phyloP scores from a whole-genome alignment of 2,888 invertebrate genomes.

The Cephus nigrinus region DNA sequence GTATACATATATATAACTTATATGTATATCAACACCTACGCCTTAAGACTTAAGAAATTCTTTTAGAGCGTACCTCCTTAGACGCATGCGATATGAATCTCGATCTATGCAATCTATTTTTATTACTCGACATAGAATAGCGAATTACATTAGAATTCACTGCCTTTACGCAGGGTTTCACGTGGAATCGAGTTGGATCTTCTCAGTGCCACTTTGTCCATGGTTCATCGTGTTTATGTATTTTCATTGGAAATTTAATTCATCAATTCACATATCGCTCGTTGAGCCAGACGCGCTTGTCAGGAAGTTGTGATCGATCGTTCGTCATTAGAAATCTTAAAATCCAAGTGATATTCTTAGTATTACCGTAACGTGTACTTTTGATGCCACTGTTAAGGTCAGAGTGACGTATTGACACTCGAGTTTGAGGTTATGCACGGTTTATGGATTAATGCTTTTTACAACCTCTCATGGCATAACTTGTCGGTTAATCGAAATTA shows the following conservation, averaged over 20 bases:
- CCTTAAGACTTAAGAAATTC: slow-evolving; percentile 28
- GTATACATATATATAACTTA: slow-evolving; percentile 1
- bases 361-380: not conserved
- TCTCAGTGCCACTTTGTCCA: not conserved
- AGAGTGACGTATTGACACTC: too few species aligned
- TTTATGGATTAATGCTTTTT: not conserved
- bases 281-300: not conserved
- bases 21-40: not conserved
- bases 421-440: too few species aligned
- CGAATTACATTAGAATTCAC: slow-evolving; percentile 29
- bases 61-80: slow-evolving; percentile 51
- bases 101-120: slow-evolving; percentile 66
- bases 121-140: slow-evolving; percentile 59
- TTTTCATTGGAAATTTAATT: not conserved
- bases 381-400: not conserved
- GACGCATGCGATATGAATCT: slow-evolving; percentile 62
- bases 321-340: not conserved
- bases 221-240: not conserved
- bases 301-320: not conserved
- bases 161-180: slow-evolving; percentile 32
- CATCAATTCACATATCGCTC: not conserved
- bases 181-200: slow-evolving; percentile 22
- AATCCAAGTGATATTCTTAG: not conserved
- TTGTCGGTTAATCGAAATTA: not conserved
- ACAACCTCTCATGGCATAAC: not conserved